A percentile compares a stretch with the other conserved stretches of the same genome.
Conservation (phyloP, 2,888 invertebrate species). For the Blera fallax region DNA sequence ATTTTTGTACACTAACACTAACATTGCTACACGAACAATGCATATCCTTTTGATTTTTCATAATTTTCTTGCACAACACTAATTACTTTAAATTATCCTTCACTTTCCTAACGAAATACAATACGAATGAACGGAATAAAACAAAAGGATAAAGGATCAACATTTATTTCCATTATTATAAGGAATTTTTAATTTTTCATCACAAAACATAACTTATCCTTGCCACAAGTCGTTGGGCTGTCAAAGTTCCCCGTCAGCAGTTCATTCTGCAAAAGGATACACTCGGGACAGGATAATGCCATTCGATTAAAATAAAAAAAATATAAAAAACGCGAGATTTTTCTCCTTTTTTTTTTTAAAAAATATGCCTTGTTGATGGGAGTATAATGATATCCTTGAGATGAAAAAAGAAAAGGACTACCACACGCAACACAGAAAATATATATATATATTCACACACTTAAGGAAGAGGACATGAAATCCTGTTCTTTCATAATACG, state of each 20-base stretch:
- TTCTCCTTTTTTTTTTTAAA: background rate
- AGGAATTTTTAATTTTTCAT: background rate
- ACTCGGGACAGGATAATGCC: background rate
- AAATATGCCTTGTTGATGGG: background rate
- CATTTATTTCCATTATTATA: background rate
- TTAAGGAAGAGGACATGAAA: slow-evolving; percentile 34
- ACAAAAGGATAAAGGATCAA: slow-evolving; percentile 20
- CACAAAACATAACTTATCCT: slow-evolving; percentile 14
- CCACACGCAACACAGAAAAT: slow-evolving; percentile 5
- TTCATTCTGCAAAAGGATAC: slow-evolving; percentile 23
- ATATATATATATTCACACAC: slow-evolving; percentile 27
- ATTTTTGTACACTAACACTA: slow-evolving; percentile 42
- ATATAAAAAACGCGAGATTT: background rate
- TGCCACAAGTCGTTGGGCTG: slow-evolving; percentile 42
- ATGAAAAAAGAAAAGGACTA: background rate
- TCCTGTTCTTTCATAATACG: slow-evolving; percentile 53
- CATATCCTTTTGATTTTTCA: slow-evolving; percentile 38
- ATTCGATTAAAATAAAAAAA: background rate
- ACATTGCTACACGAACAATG: slow-evolving; percentile 38
- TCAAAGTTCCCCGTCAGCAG: slow-evolving; percentile 45
- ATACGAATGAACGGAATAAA: background rate
- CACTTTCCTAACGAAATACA: background rate
- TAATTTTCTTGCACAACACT: slow-evolving; percentile 11
- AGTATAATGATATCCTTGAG: slow-evolving; percentile 48
- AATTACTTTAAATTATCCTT: slow-evolving; percentile 22